A percentile compares a stretch with the other conserved stretches of the same genome.
Evolutionary conservation across 1,140 invertebrate genomes (phyloP).

Genomic region (Pogonognathellus flavescens): DNA sequence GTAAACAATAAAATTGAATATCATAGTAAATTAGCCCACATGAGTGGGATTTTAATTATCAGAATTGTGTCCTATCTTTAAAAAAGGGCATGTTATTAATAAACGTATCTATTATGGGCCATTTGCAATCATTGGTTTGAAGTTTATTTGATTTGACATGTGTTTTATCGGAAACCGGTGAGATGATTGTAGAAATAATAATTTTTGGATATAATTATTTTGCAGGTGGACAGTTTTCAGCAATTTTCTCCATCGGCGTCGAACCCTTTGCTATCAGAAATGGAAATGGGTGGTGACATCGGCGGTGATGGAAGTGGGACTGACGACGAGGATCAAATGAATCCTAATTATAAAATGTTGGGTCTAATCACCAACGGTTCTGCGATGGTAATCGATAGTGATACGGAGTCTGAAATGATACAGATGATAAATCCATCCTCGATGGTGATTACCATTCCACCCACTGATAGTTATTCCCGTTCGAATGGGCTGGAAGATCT

Average conservation of each 20-base stretch:
- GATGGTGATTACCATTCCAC: background rate
- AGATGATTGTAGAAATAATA: background rate
- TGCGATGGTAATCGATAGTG: background rate
- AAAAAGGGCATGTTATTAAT: too few relatives aligned
- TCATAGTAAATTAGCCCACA: too few relatives aligned
- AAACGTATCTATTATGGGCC: too few relatives aligned
- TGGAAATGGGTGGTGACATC: slow-evolving; percentile 21
- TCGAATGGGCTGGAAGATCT: slow-evolving; percentile 7
- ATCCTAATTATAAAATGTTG: slow-evolving; percentile 52
- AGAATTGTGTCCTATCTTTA: too few relatives aligned
- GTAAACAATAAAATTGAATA: too few relatives aligned
- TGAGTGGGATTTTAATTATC: too few relatives aligned
- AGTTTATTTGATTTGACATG: too few relatives aligned
- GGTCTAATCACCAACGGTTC: slow-evolving; percentile 50
- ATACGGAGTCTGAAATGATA: slow-evolving; percentile 11
- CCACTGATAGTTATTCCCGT: background rate
- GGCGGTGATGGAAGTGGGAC: slow-evolving; percentile 7
- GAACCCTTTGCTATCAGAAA: slow-evolving; percentile 53
- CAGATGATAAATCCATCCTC: slow-evolving; percentile 40
- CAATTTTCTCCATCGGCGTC: slow-evolving; percentile 53
- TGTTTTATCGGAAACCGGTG: too few relatives aligned
- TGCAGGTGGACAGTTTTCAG: slow-evolving; percentile 53
- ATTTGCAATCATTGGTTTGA: too few relatives aligned
- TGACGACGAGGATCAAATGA: slow-evolving; percentile 51
- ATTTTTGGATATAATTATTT: slow-evolving; percentile 13